A percentile compares a stretch with the other conserved stretches of the same genome.
phyloP scores from a whole-genome alignment of 2,797 vertebrate genomes.

The Megalops cyprinoides region DNA sequence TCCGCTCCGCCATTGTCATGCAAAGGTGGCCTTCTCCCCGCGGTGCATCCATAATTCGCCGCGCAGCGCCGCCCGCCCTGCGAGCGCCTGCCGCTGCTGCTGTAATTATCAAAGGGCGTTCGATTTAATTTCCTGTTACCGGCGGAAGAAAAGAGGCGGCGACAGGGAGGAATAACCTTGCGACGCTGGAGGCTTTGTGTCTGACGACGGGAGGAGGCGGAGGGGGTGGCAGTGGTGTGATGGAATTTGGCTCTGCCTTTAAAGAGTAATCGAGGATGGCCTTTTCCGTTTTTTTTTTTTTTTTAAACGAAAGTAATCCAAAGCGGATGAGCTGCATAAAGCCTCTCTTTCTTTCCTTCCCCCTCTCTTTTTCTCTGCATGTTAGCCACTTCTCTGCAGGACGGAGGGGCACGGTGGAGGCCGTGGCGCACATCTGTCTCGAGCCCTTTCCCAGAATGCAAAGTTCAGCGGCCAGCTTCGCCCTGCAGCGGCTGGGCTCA shows the following conservation, averaged over 20 bases:
- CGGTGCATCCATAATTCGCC: conserved; percentile 6
- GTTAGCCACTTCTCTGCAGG: neutral
- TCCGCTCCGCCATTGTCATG: neutral
- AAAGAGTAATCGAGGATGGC: neutral
- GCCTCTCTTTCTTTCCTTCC: neutral
- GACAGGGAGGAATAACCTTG: neutral
- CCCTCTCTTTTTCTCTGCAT: neutral
- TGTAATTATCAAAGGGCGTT: conserved; percentile 17
- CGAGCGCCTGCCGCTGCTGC: neutral
- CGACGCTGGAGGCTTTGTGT: neutral
- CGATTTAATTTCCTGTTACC: conserved; percentile 15
- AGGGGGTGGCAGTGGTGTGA: neutral
- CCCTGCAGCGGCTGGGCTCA: neutral
- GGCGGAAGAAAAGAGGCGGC: neutral
- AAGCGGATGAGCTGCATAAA: neutral
- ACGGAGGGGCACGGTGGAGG: neutral
- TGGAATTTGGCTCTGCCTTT: neutral
- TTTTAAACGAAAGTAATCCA: neutral
- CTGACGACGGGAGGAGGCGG: neutral
- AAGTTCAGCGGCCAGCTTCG: conserved; percentile 3
- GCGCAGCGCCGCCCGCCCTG: neutral
- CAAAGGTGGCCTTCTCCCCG: neutral
- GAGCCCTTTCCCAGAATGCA: neutral
- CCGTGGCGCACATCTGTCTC: neutral
- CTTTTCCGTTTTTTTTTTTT: neutral